Evolutionary conservation across 2,113 vertebrate species (phyloP).

Genomic region (Triplophysa siluroides): DNA sequence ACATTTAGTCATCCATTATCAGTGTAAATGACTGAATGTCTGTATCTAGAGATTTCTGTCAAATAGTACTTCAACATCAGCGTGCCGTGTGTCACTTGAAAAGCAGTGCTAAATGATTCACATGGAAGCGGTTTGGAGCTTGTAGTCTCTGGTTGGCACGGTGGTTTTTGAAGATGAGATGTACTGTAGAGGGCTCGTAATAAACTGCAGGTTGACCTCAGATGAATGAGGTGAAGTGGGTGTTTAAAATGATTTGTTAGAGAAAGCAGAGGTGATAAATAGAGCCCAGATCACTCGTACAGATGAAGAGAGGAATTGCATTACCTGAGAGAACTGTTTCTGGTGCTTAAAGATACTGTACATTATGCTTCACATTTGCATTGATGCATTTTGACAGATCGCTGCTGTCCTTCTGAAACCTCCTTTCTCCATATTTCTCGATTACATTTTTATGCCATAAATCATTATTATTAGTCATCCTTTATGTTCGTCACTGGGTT

Average conservation of each 20-base stretch:
- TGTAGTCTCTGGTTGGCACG: neutral
- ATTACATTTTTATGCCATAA: no score
- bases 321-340: neutral
- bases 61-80: neutral
- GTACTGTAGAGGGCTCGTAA: neutral
- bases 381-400: no score
- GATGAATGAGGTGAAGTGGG: conserved; percentile 17
- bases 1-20: neutral
- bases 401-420: no score
- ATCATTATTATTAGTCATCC: no score
- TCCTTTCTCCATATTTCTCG: no score
- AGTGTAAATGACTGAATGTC: neutral
- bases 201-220: neutral
- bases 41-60: neutral
- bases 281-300: neutral
- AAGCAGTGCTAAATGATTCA: neutral
- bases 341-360: no score
- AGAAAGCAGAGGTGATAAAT: conserved; percentile 24
- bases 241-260: conserved; percentile 12
- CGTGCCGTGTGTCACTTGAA: neutral
- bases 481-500: no score
- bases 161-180: neutral
- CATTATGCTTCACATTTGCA: no score
- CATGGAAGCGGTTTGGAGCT: neutral
- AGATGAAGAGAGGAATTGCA: neutral